Evolutionary conservation across 2,113 vertebrate species (phyloP), one percentile per base, ranked within the genome.

Genomic region (Aldabrachelys gigantea): DNA sequence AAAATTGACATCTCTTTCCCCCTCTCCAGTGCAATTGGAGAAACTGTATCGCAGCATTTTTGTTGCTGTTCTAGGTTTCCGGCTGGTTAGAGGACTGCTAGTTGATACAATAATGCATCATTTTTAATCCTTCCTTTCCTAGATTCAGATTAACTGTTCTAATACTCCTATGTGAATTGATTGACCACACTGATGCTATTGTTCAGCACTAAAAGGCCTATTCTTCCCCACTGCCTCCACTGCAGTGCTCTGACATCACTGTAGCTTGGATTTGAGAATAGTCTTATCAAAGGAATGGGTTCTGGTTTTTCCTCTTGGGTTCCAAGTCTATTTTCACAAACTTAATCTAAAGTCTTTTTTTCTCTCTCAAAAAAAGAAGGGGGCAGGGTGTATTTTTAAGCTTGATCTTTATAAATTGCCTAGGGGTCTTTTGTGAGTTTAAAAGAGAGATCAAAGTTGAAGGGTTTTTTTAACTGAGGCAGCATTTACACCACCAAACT

Each of bases 181-280:
- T 38, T 76, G 31, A 59, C 44, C 41, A 56, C 65, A 80, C 89
- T 95, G 92, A 90, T 2, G 2, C 94, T 94, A 92, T 4, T 87
- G 89, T 81, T 96, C 87, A 11, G 78, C 85, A 76, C 62, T 78
- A 81, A 83, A 94, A 91, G 93, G 35, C 16, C 62, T 69, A 9
- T 94, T 76, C 72, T 44, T 12, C 95, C 89, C 93, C 89, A 52
- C 95, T 90, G 89, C 91, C 96, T 31, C 57, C 91, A 88, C 81
- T 97, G 95, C 96, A 94, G 94, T 59, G 59, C 69, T 94, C 92
- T 94, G 89, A 82, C 93, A 91, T 50, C 94, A 80, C 81, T 85
- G 38, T 19, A 52, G 88, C 79, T 97, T 93, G 95, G 96, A 96
- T 96, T 97, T 96, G 95, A 95, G 83, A 92, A 59, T 52, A 88